Percentiles rank a stretch among this genome's conserved stretches.
Evolutionary conservation across 2,113 vertebrate genomes (phyloP).

Genomic region (Panurus biarmicus): DNA sequence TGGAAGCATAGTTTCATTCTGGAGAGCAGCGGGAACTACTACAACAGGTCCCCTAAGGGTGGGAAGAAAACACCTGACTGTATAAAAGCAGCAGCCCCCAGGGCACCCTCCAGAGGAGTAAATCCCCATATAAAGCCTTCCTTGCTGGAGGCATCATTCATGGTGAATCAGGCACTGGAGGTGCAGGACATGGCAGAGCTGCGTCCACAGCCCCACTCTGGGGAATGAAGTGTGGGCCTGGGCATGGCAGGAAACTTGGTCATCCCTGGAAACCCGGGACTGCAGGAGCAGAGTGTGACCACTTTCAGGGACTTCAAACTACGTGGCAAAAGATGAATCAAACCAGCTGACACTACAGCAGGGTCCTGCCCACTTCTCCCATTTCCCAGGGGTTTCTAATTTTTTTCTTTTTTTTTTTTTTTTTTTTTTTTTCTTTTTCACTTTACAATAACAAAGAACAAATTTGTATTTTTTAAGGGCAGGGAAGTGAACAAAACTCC

Average conservation of each 20-base stretch:
- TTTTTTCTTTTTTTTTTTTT: too few relatives aligned
- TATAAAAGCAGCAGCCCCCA: not conserved
- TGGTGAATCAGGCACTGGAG: not conserved
- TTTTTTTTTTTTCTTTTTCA: not conserved
- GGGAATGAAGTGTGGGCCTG: too few relatives aligned
- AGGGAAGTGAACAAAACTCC: not conserved
- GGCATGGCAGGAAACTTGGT: not conserved
- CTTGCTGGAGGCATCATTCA: accelerated
- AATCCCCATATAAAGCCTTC: not conserved
- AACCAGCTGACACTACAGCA: accelerated
- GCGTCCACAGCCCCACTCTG: not conserved
- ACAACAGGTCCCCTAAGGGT: not conserved
- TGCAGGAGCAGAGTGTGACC: accelerated
- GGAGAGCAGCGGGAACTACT: not conserved
- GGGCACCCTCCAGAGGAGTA: not conserved
- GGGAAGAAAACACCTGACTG: not conserved
- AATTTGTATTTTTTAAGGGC: not conserved
- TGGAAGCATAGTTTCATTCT: not conserved
- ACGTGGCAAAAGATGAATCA: accelerated
- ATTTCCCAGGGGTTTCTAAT: too few relatives aligned
- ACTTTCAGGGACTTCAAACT: not conserved
- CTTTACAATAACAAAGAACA: not conserved
- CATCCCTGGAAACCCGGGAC: not conserved
- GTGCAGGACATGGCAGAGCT: not conserved
- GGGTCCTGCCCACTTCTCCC: not conserved